Base-by-base conservation (phyloP, 2,797 vertebrate species). In the Schizothorax lantsangensis region DNA sequence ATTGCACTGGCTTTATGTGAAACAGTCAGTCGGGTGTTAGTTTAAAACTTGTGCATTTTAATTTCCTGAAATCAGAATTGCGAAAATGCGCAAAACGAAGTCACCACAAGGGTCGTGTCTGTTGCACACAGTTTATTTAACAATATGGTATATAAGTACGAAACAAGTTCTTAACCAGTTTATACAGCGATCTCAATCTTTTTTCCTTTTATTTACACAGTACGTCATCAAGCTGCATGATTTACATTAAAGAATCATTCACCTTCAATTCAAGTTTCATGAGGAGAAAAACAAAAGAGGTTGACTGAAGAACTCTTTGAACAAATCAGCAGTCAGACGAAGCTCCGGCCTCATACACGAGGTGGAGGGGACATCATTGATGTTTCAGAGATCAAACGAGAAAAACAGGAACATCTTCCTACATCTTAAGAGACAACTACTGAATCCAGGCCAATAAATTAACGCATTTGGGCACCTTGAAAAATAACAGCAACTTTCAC, bases 111-210 rank as follows among this genome's bases (percentile, higher is more conserved):
- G 92, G 93, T 93, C 95, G 96, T 95, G 94, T 96, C 97, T 97
- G 97, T 96, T 98, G 96, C 96, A 97, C 97, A 97, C 96, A 97
- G 97, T 98, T 99, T 98, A 98, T 99, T 98, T 97, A 98, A 98
- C 97, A 98, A 98, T 97, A 98, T 97, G 96, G 97, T 97, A 97
- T 97, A 97, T 94, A 97, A 97, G 97, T 97, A 98, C 97, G 97
- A 98, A 99, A 99, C 97, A 96, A 97, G 96, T 95, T 87, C 47
- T 94, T 97, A 96, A 97, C 96, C 96, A 95, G 96, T 97, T 97
- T 98, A 96, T 98, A 99, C 97, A 99, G 96, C 96, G 96, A 97
- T 97, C 97, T 96, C 92, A 95, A 96, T 97, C 96, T 96, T 94
- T 97, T 96, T 96, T 96, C 95, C 96, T 95, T 95, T 95, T 97